Conservation (phyloP, 1,140 invertebrate species). For the Saccostrea glomerata region DNA sequence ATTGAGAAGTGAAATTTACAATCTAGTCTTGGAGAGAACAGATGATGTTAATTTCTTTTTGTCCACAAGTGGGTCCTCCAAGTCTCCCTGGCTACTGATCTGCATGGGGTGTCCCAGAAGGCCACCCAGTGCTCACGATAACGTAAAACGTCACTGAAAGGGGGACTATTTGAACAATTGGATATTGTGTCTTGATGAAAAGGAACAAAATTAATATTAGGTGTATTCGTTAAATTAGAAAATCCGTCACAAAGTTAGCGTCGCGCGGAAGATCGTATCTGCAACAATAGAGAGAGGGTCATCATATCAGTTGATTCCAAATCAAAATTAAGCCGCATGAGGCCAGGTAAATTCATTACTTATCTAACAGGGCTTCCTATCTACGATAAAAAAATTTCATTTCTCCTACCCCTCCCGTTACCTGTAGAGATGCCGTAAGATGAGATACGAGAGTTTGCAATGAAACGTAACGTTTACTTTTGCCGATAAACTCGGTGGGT, state of each 20-base stretch:
- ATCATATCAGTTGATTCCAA: not conserved
- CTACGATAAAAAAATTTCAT: not conserved
- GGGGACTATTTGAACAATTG: slow-evolving; percentile 4
- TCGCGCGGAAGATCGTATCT: not conserved
- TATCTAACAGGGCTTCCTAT: not conserved
- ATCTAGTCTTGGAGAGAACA: not conserved
- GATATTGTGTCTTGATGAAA: slow-evolving; percentile 31
- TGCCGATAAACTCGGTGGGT: slow-evolving; percentile 20
- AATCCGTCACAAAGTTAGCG: not conserved
- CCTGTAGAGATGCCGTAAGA: not conserved
- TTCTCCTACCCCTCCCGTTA: slow-evolving; percentile 9
- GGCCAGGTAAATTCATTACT: slow-evolving; percentile 35
- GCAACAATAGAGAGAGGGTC: not conserved
- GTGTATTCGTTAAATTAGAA: slow-evolving; percentile 24
- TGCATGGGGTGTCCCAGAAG: not conserved
- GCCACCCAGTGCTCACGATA: slow-evolving; percentile 13
- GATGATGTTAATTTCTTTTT: slow-evolving; percentile 22
- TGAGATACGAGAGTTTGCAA: slow-evolving; percentile 10
- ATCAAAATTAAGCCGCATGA: slow-evolving; percentile 19
- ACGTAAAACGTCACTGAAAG: slow-evolving; percentile 3
- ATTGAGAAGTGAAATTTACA: slow-evolving; percentile 1
- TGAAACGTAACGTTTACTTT: slow-evolving; percentile 27
- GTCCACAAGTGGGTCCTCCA: slow-evolving; percentile 5
- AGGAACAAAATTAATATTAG: slow-evolving; percentile 11
- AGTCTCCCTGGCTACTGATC: not conserved